A percentile compares a stretch with the other conserved stretches of the same genome.
These are phyloP conservation scores for Plutomurus gul DNA, from an alignment of 1,140 invertebrate genomes.

Conservation along the genomic window DNA sequence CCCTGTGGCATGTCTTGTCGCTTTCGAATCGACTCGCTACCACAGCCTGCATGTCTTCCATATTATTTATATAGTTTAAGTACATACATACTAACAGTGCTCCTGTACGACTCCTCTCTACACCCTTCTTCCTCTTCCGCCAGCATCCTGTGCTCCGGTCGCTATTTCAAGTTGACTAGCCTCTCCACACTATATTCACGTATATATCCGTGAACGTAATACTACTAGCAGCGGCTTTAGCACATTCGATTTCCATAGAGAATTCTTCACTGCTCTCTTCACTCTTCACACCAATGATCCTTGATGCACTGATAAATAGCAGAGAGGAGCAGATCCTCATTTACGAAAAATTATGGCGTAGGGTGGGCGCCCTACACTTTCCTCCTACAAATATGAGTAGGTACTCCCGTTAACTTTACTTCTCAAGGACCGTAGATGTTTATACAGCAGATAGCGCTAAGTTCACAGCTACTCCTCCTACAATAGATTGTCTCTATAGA, in stretches of 20 bases:
- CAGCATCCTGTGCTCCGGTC: background rate
- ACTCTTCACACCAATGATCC: conserved; percentile 20
- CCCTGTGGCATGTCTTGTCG: conserved; percentile 9
- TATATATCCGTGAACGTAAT: too few relatives aligned
- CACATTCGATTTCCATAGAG: conserved; percentile 13
- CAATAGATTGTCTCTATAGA: background rate
- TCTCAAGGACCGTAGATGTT: too few relatives aligned
- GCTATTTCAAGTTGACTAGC: background rate
- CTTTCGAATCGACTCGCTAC: background rate
- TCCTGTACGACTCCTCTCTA: background rate
- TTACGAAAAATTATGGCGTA: conserved; percentile 12
- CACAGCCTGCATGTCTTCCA: background rate
- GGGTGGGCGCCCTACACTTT: background rate
- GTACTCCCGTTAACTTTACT: background rate
- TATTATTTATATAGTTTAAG: background rate
- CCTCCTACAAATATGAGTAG: too few relatives aligned
- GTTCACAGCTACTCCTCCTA: too few relatives aligned
- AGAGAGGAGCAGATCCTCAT: background rate
- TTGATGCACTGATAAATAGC: background rate
- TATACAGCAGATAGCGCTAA: too few relatives aligned
- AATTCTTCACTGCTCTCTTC: background rate
- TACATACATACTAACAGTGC: background rate
- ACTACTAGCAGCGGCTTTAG: background rate
- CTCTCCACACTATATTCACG: too few relatives aligned
- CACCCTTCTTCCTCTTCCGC: conserved; percentile 16